Conservation (phyloP, 92 coral and sea anemone genomes). For the Epizoanthus stellaris region DNA sequence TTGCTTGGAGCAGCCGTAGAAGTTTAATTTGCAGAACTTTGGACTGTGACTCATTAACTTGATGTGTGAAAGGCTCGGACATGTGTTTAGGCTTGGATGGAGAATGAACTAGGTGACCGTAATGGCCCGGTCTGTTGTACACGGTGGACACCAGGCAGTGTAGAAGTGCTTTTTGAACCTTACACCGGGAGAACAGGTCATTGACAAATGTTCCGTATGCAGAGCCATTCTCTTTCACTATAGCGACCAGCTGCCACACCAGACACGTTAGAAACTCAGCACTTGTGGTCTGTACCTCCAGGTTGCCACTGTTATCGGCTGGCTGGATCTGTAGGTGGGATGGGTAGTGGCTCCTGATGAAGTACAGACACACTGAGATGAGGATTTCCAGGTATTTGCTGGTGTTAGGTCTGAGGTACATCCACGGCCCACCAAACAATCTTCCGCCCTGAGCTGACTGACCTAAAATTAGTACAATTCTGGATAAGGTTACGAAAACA, state of each 20-base stretch:
- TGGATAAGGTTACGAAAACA: not conserved
- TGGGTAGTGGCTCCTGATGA: slow-evolving; percentile 93
- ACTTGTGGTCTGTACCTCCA: slow-evolving; percentile 92
- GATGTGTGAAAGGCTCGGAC: slow-evolving; percentile 21
- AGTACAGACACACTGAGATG: slow-evolving; percentile 88
- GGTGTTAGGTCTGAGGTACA: slow-evolving; percentile 92
- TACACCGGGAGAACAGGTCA: slow-evolving; percentile 95
- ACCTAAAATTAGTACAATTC: slow-evolving; percentile 25
- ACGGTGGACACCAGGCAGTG: slow-evolving; percentile 87
- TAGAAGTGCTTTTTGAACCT: slow-evolving; percentile 94
- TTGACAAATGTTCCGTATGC: slow-evolving; percentile 95
- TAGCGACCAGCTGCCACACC: slow-evolving; percentile 93
- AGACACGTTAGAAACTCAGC: slow-evolving; percentile 78
- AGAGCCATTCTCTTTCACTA: slow-evolving; percentile 91
- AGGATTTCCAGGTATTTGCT: slow-evolving; percentile 97
- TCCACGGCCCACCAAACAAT: slow-evolving; percentile 80
- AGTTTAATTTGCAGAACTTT: slow-evolving; percentile 73
- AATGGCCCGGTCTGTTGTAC: slow-evolving; percentile 78
- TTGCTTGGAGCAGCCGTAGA: slow-evolving; percentile 82
- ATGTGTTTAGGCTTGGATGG: slow-evolving; percentile 1
- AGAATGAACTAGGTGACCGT: slow-evolving; percentile 8
- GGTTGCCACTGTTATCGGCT: slow-evolving; percentile 83
- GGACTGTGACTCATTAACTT: slow-evolving; percentile 24
- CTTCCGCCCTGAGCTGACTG: slow-evolving; percentile 59
- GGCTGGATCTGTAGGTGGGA: slow-evolving; percentile 65